phyloP scores from a whole-genome alignment of 2,888 invertebrate species.

The Acrobasis repandana region DNA sequence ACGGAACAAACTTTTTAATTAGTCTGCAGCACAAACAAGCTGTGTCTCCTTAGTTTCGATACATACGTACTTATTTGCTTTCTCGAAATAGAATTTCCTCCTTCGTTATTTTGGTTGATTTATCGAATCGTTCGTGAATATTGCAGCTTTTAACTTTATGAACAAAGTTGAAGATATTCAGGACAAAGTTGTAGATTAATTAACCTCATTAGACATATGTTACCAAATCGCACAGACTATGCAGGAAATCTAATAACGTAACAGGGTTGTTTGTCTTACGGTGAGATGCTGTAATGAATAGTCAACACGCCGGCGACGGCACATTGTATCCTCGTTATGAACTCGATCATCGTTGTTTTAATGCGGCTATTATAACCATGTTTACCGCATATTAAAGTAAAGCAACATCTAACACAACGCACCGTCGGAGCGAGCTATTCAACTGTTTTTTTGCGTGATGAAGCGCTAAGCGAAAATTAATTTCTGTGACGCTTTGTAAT shows the following conservation, averaged over 20 bases:
- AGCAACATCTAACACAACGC: conserved; percentile 11
- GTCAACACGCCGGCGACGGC: conserved; percentile 65
- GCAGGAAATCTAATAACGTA: conserved; percentile 71
- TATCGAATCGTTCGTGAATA: conserved; percentile 43
- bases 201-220: conserved; percentile 53
- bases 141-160: conserved; percentile 37
- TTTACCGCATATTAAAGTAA: conserved; percentile 23
- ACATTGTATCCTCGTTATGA: conserved; percentile 45
- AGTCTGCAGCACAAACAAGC: conserved; percentile 81
- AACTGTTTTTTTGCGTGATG: conserved; percentile 36
- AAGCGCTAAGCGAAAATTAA: conserved; percentile 54
- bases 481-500: conserved; percentile 45
- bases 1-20: conserved; percentile 81
- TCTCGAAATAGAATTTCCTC: conserved; percentile 45
- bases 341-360: conserved; percentile 31
- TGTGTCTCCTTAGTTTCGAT: conserved; percentile 68
- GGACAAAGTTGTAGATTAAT: conserved; percentile 47
- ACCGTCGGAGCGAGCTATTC: conserved; percentile 2
- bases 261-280: conserved; percentile 69
- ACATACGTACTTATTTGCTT: conserved; percentile 58
- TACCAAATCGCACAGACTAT: conserved; percentile 55
- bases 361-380: conserved; percentile 25
- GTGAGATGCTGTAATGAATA: conserved; percentile 77
- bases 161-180: conserved; percentile 44
- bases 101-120: conserved; percentile 51